Evolutionary conservation across 1,140 invertebrate species (phyloP).

Genomic region (Oedothorax gibbosus): DNA sequence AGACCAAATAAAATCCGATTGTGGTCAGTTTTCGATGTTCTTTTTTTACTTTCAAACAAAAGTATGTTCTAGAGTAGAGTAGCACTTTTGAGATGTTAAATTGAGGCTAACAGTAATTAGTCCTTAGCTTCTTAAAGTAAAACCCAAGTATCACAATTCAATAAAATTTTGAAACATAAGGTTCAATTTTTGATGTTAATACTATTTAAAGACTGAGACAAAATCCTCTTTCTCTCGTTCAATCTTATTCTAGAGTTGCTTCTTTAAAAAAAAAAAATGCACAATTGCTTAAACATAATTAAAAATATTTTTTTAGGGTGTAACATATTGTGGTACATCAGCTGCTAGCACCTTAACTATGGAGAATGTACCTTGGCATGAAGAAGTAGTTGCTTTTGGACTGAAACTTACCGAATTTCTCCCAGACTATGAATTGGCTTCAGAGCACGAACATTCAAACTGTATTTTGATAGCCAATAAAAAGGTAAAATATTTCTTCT

Average conservation of each 20-base stretch:
- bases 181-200: no score
- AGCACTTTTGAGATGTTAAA: no score
- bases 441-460: constrained; percentile 78
- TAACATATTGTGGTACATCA: constrained; percentile 76
- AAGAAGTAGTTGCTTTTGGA: constrained; percentile 75
- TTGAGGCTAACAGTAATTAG: no score
- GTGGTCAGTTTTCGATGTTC: background rate
- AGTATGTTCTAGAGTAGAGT: no score
- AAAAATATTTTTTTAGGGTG: constrained; percentile 70
- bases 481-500: constrained; percentile 68
- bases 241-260: background rate
- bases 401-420: constrained; percentile 70
- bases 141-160: no score
- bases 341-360: constrained; percentile 74
- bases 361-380: constrained; percentile 78
- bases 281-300: no score
- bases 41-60: background rate
- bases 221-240: background rate
- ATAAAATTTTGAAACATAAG: no score
- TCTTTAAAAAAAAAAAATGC: background rate
- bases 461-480: constrained; percentile 75
- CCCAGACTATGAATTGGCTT: constrained; percentile 74
- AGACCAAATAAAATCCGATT: no score
- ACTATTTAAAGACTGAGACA: no score
- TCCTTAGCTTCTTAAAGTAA: no score